Conservation (phyloP, 2,888 invertebrate species). For the Gibbula magus region DNA sequence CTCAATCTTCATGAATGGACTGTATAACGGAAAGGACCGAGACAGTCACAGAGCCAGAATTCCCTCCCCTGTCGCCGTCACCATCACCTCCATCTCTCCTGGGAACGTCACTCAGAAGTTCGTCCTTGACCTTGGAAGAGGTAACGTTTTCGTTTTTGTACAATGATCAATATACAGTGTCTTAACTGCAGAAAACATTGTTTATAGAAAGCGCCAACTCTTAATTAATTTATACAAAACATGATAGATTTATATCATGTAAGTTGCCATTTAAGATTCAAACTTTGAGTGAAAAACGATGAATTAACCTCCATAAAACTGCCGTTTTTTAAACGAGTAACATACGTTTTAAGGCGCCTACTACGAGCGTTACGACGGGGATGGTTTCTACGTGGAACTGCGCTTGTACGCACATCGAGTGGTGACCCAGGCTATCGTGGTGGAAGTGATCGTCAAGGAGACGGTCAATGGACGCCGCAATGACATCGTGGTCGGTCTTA, state of each 20-base stretch:
- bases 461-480: conserved; percentile 31
- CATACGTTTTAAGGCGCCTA: conserved; percentile 56
- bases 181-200: no score
- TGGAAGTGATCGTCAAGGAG: conserved; percentile 57
- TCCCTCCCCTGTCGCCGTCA: conserved; percentile 63
- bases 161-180: no score
- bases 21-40: conserved; percentile 66
- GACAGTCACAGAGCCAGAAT: conserved; percentile 70
- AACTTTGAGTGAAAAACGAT: background rate
- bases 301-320: background rate
- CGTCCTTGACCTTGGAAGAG: conserved; percentile 55
- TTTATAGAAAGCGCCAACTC: no score
- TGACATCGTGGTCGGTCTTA: conserved; percentile 43
- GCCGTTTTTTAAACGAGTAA: background rate
- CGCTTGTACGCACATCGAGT: conserved; percentile 70
- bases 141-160: conserved; percentile 34
- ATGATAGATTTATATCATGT: no score
- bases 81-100: conserved; percentile 43
- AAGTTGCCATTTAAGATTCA: no score
- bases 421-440: conserved; percentile 62
- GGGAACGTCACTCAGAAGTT: conserved; percentile 38
- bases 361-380: conserved; percentile 48
- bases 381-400: conserved; percentile 57
- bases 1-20: conserved; percentile 69
- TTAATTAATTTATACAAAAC: no score